phyloP scores from a whole-genome alignment of 2,113 vertebrate genomes.

The Oreochromis aureus region DNA sequence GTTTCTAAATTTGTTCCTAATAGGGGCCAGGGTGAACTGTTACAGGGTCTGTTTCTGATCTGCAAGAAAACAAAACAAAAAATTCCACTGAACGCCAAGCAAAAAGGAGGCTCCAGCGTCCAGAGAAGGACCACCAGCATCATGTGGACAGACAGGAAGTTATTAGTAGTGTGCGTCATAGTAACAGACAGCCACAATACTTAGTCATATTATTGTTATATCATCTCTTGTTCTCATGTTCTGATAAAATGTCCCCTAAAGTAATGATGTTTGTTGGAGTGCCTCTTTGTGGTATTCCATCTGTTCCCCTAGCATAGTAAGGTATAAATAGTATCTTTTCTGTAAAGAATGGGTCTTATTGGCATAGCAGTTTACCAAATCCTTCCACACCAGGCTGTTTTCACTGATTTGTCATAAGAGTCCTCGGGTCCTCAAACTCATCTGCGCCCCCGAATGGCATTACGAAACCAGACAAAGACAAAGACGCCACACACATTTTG shows the following conservation, averaged over 20 bases:
- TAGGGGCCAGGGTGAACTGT: constrained; percentile 1
- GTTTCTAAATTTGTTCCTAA: constrained; percentile 35
- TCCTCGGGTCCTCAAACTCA: not conserved
- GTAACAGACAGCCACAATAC: not conserved
- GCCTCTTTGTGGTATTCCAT: not conserved
- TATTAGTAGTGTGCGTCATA: not conserved
- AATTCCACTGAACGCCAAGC: constrained; percentile 1
- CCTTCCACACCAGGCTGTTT: not conserved
- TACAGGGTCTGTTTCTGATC: constrained; percentile 40
- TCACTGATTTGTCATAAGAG: not conserved
- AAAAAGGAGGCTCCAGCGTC: not conserved
- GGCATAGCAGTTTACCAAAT: not conserved
- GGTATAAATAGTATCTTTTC: not conserved
- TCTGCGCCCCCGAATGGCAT: not conserved
- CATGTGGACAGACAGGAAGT: constrained; percentile 12
- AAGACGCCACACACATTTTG: constrained; percentile 46
- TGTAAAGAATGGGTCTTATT: not conserved
- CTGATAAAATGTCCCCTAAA: not conserved
- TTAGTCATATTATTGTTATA: not conserved
- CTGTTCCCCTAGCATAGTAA: not conserved
- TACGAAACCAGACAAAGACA: constrained; percentile 21
- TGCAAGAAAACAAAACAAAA: constrained; percentile 28
- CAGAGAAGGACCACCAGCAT: constrained; percentile 1
- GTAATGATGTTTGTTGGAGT: not conserved
- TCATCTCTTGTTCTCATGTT: not conserved